Evolutionary conservation across 2,113 vertebrate genomes (phyloP), one percentile per base, ranked within the genome.

Genomic region (Heptranchias perlo): DNA sequence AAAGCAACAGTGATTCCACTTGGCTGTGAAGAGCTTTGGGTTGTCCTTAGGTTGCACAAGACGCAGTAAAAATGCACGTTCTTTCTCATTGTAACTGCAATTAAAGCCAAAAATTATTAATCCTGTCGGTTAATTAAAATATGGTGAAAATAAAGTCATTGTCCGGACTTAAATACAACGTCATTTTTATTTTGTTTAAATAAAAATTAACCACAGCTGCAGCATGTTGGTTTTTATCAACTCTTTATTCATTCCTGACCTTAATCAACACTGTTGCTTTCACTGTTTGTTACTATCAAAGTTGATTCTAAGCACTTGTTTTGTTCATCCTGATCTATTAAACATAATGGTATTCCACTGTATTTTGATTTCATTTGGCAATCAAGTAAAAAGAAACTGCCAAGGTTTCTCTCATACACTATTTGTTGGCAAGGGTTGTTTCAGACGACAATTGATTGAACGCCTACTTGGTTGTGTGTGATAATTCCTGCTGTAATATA

Each of bases 281-380:
- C 35, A 39, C 54, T 39, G 13, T 93, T 64, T n/a, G 31, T 91
- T 93, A n/a, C 16, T 93, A 64, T 62, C 4, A 62, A 93, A 93
- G 18, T 16, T 93, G n/a, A 1, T 93, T 93, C 61, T 93, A 39
- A 39, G 13, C 58, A 82, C 78, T 82, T 82, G 78, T 44, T 93
- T 61, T 93, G 54, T 61, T 62, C 31, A 92, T 92, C 58, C 89
- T 62, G 61, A 21, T 92, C 89, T 7, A n/a, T 16, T 62, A 35
- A 92, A 62, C 89, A n/a, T 87, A n/a, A 35, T 91, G 54, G 87
- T 54, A 91, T 93, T 93, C 54, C 39, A 93, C 35, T 93, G 58
- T 39, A 39, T 93, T n/a, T 62, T 61, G 58, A 93, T 93, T 62
- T 62, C 31, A 62, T 62, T 93, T 93, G 58, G 58, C 58, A 93